A percentile compares a stretch with the other conserved stretches of the same genome.
Conservation (phyloP, 2,797 vertebrate genomes). For the Cirrhinus molitorella region DNA sequence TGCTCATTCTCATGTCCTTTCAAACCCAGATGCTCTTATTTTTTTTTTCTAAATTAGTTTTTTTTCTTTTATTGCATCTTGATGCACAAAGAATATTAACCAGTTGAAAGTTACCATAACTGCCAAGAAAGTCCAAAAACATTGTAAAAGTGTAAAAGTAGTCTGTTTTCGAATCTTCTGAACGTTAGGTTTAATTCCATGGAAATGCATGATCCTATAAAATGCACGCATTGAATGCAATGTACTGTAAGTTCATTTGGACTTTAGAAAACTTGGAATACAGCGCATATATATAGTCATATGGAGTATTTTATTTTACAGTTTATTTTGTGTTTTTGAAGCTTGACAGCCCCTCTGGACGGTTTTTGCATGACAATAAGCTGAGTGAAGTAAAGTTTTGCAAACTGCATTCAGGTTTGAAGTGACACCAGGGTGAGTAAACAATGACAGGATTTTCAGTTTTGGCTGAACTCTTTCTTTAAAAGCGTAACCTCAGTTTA, state of each 20-base stretch:
- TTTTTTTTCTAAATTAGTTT: no score
- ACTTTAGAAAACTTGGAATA: no score
- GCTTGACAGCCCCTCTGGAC: neutral
- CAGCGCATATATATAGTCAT: neutral
- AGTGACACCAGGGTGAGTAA: neutral
- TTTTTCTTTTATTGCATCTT: no score
- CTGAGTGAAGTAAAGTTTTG: neutral
- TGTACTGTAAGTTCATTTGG: neutral
- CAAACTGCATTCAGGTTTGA: neutral
- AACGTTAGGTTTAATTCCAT: no score
- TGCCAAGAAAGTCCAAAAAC: neutral
- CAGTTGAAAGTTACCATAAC: neutral
- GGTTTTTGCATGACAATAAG: neutral
- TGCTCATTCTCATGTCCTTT: neutral
- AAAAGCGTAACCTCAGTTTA: constrained; percentile 15
- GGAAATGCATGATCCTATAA: neutral
- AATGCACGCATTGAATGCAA: neutral
- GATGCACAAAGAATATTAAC: no score
- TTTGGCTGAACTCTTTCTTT: neutral
- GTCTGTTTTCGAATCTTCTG: no score
- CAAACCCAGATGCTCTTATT: neutral
- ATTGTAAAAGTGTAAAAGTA: neutral
- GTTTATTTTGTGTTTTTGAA: neutral
- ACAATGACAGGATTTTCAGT: neutral
- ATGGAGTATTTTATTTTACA: neutral